A percentile compares a stretch with the other conserved stretches of the same genome.
These are phyloP conservation scores for Tipula helvola DNA, from an alignment of 2,888 invertebrate genomes.

Conservation along the genomic window DNA sequence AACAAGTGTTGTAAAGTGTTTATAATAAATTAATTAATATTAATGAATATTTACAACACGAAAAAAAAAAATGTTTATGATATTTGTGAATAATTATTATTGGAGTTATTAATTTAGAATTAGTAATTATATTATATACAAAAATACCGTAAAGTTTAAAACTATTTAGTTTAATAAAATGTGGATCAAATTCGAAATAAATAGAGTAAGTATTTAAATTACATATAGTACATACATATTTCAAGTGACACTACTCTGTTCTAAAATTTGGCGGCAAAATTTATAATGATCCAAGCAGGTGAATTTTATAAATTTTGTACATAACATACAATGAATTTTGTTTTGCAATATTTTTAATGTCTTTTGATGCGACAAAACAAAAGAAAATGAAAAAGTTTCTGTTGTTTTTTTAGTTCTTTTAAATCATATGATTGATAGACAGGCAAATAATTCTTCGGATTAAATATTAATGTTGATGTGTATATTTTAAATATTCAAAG, in stretches of 20 bases:
- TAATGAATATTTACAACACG: neutral
- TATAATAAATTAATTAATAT: neutral
- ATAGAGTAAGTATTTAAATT: neutral
- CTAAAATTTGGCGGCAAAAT: neutral
- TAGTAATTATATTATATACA: neutral
- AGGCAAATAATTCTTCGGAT: neutral
- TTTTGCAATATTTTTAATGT: neutral
- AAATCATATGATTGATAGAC: neutral
- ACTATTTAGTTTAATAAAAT: neutral
- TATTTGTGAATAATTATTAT: neutral
- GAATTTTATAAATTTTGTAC: neutral
- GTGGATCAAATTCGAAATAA: slow-evolving; percentile 4
- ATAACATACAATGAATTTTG: neutral
- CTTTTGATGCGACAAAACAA: neutral
- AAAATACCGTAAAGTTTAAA: neutral
- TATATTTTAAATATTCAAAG: too few species aligned
- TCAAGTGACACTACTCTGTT: neutral
- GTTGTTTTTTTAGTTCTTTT: neutral
- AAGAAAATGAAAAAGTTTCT: neutral
- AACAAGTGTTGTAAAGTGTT: neutral
- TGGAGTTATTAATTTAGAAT: neutral
- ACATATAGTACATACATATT: neutral
- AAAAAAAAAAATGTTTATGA: neutral
- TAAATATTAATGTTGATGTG: neutral
- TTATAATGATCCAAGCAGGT: neutral